Evolutionary conservation across 2,797 vertebrate genomes (phyloP).

Genomic region (Phyllotis vaccarum): DNA sequence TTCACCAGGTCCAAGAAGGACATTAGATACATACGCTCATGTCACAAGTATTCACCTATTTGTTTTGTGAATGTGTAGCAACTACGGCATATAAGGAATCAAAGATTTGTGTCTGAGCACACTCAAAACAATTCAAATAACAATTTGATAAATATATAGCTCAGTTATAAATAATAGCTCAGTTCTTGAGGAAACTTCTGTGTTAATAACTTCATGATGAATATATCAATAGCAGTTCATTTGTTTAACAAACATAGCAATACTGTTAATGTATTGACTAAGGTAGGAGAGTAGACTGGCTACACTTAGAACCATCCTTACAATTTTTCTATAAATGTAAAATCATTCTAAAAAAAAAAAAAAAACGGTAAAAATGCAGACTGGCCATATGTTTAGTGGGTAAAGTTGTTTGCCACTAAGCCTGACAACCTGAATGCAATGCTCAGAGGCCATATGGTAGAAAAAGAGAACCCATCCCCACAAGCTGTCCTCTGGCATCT

Average conservation of each 20-base stretch:
- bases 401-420: neutral
- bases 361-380: neutral
- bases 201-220: neutral
- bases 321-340: neutral
- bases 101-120: neutral
- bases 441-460: neutral
- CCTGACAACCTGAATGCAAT: neutral
- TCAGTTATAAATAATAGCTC: neutral
- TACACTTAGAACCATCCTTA: neutral
- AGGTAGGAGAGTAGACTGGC: too few species aligned
- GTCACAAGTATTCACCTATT: neutral
- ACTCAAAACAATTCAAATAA: neutral
- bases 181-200: neutral
- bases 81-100: neutral
- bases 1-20: neutral
- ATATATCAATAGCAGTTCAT: neutral
- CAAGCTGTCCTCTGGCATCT: neutral
- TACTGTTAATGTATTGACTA: neutral
- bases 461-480: neutral
- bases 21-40: neutral
- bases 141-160: neutral
- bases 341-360: neutral
- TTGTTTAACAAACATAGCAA: neutral
- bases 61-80: neutral
- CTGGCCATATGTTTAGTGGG: neutral